Conservation (phyloP, 1,140 invertebrate species). For the Orchesella cincta region DNA sequence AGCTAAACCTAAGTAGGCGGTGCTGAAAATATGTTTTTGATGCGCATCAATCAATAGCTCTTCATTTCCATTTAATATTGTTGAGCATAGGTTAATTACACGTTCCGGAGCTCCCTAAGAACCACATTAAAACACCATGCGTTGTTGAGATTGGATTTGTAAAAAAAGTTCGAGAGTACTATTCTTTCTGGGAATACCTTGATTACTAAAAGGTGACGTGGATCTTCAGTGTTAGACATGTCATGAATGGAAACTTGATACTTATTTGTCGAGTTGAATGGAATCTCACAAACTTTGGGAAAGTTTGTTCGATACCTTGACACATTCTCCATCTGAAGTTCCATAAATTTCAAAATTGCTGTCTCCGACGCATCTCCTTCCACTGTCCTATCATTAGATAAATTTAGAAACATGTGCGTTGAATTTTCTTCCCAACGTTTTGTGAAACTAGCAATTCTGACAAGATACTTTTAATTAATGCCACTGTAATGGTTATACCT, state of each 20-base stretch:
- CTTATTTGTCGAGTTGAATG: slow-evolving; percentile 83
- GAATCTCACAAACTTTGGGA: slow-evolving; percentile 71
- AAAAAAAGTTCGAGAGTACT: too few species aligned
- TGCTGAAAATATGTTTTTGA: slow-evolving; percentile 63
- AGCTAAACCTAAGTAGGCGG: slow-evolving; percentile 75
- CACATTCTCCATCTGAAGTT: slow-evolving; percentile 66
- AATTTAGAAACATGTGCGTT: slow-evolving; percentile 47
- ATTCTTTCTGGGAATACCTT: slow-evolving; percentile 31
- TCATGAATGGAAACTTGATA: slow-evolving; percentile 75
- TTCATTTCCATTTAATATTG: slow-evolving; percentile 68
- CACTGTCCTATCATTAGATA: slow-evolving; percentile 59
- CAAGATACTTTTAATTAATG: too few species aligned
- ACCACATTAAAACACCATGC: too few species aligned
- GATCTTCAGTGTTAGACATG: slow-evolving; percentile 54
- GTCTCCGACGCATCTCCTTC: slow-evolving; percentile 79
- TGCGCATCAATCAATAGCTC: slow-evolving; percentile 65
- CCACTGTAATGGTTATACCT: too few species aligned
- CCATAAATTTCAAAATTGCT: slow-evolving; percentile 78
- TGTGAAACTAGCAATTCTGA: too few species aligned
- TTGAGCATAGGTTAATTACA: slow-evolving; percentile 74
- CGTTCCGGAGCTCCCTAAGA: slow-evolving; percentile 85
- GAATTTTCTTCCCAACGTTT: too few species aligned
- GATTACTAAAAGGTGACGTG: slow-evolving; percentile 46
- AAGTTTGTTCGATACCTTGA: slow-evolving; percentile 61
- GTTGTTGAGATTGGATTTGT: too few species aligned